Conservation (phyloP, 2,888 invertebrate species). For the Amphipoea lucens region DNA sequence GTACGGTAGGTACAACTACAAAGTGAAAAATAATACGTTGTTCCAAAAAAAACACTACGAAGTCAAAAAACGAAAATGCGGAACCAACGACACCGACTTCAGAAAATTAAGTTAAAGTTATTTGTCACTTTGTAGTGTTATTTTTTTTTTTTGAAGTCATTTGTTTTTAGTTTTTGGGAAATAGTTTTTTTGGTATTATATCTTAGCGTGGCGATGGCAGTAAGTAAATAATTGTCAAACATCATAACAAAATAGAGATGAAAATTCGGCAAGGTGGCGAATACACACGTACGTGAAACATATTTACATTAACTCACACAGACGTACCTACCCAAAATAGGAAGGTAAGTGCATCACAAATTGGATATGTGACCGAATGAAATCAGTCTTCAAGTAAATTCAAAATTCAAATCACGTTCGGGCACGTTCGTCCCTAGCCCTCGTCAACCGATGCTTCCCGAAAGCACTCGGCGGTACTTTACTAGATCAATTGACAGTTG, state of each 20-base stretch:
- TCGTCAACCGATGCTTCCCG: slow-evolving; percentile 66
- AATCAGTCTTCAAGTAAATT: slow-evolving; percentile 71
- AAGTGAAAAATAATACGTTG: too few relatives aligned
- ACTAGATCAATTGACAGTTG: slow-evolving; percentile 73
- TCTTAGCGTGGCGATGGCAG: background rate
- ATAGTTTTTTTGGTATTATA: background rate
- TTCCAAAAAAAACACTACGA: too few relatives aligned
- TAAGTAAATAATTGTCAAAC: background rate
- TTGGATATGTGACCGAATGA: slow-evolving; percentile 62
- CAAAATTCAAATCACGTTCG: slow-evolving; percentile 75
- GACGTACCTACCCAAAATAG: slow-evolving; percentile 3
- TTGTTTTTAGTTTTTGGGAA: too few relatives aligned
- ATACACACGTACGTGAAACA: background rate
- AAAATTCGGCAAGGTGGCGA: background rate
- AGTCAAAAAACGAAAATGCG: too few relatives aligned
- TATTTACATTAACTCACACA: slow-evolving; percentile 5
- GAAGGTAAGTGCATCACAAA: slow-evolving; percentile 55
- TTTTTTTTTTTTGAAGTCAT: too few relatives aligned
- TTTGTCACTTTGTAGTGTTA: too few relatives aligned
- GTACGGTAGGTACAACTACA: too few relatives aligned
- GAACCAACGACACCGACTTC: too few relatives aligned
- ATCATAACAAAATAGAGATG: background rate
- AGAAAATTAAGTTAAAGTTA: too few relatives aligned
- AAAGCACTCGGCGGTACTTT: slow-evolving; percentile 59
- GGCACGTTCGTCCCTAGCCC: slow-evolving; percentile 70